These are phyloP conservation scores for Epsilonema sp. DNA, from an alignment of 2,888 invertebrate genomes.

Conservation along the genomic window DNA sequence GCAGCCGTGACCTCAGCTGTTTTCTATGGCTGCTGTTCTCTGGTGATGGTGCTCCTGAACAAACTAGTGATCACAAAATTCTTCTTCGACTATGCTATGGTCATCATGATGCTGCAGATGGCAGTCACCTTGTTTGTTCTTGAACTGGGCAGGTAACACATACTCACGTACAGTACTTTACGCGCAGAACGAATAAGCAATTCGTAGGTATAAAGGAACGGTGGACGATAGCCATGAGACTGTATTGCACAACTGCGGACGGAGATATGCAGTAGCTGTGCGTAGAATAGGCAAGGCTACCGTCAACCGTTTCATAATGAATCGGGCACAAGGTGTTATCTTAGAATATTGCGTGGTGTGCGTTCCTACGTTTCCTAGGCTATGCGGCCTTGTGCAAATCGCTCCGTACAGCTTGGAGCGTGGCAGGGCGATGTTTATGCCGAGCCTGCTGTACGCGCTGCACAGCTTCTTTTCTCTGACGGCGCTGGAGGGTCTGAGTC, in stretches of 20 bases:
- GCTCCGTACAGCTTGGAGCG: slow-evolving; percentile 31
- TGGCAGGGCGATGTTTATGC: slow-evolving; percentile 32
- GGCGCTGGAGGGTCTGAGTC: slow-evolving; percentile 34
- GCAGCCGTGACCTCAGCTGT: too few relatives aligned
- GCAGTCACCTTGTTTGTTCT: slow-evolving; percentile 30
- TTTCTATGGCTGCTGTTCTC: too few relatives aligned
- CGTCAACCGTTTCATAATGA: not conserved
- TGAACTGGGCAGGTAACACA: slow-evolving; percentile 26
- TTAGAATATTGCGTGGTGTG: not conserved
- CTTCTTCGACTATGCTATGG: slow-evolving; percentile 36
- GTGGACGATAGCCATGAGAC: too few relatives aligned
- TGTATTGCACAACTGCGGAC: too few relatives aligned
- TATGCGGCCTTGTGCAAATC: slow-evolving; percentile 18
- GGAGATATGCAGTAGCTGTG: too few relatives aligned
- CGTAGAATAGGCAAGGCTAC: not conserved
- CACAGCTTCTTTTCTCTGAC: slow-evolving; percentile 35
- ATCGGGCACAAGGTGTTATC: not conserved
- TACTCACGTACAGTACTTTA: not conserved
- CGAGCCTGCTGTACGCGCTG: slow-evolving; percentile 35
- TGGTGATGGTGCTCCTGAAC: slow-evolving; percentile 33
- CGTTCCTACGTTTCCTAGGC: not conserved
- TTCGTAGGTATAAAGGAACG: too few relatives aligned
- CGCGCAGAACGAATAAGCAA: too few relatives aligned
- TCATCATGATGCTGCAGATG: slow-evolving; percentile 37
- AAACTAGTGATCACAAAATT: slow-evolving; percentile 31